Conservation (phyloP, 92 coral and sea anemone species). For the Palythoa grandis region DNA sequence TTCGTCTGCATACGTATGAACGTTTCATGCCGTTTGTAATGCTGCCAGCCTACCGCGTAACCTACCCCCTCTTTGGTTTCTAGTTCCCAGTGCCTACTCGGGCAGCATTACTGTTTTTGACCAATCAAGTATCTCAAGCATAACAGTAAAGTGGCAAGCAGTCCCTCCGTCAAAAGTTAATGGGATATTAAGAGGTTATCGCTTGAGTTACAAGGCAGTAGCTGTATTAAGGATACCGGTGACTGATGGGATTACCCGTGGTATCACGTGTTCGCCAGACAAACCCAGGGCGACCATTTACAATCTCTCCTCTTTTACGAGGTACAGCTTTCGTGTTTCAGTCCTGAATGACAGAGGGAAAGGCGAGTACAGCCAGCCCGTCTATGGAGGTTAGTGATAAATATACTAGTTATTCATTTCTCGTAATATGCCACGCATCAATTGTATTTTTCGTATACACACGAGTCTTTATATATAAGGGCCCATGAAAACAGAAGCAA, state of each 20-base stretch:
- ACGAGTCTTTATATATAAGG: too few species aligned
- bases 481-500: too few species aligned
- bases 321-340: conserved; percentile 21
- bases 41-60: too few species aligned
- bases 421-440: too few species aligned
- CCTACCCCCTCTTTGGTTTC: background rate
- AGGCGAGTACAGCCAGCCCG: conserved; percentile 10
- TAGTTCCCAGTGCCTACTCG: conserved; percentile 16
- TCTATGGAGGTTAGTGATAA: conserved; percentile 14
- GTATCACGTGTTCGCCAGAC: background rate
- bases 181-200: conserved; percentile 11
- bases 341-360: background rate
- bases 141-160: conserved; percentile 9
- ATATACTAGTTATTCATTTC: too few species aligned
- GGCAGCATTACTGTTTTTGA: background rate
- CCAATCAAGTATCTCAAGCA: conserved; percentile 9
- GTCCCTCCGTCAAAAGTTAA: background rate
- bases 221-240: conserved; percentile 10
- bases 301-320: conserved; percentile 22
- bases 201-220: conserved; percentile 6
- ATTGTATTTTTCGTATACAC: too few species aligned
- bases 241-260: background rate
- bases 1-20: too few species aligned
- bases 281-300: background rate
- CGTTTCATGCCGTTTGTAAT: too few species aligned